phyloP scores from a whole-genome alignment of 2,888 invertebrate genomes.

The Parnassius smintheus region DNA sequence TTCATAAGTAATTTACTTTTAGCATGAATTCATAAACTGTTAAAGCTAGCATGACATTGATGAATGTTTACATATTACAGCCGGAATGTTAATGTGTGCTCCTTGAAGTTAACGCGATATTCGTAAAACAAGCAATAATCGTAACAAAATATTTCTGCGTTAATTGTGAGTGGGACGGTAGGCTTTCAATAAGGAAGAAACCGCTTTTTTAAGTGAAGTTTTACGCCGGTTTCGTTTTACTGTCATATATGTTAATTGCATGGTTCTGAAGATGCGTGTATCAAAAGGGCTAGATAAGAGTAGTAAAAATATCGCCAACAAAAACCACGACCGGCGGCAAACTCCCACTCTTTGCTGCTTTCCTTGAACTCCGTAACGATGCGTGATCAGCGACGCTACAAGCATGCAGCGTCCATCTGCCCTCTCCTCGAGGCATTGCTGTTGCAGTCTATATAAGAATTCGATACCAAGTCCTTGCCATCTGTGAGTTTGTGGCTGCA shows the following conservation, averaged over 20 bases:
- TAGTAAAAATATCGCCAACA: not conserved
- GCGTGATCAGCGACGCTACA: slow-evolving; percentile 33
- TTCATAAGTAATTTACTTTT: no score
- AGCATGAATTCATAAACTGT: not conserved
- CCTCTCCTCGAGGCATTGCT: slow-evolving; percentile 56
- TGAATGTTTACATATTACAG: not conserved
- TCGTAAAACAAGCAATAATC: not conserved
- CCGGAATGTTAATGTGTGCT: not conserved
- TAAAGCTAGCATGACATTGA: not conserved
- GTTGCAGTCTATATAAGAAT: slow-evolving; percentile 76
- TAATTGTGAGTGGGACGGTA: not conserved
- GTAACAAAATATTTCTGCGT: not conserved
- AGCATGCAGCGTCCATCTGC: slow-evolving; percentile 43
- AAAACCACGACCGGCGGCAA: not conserved
- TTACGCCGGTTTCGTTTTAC: not conserved
- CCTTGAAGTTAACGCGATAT: not conserved
- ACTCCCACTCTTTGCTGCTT: slow-evolving; percentile 25
- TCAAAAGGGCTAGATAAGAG: slow-evolving; percentile 2
- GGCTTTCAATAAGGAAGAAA: slow-evolving; percentile 5
- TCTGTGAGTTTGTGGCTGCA: slow-evolving; percentile 70
- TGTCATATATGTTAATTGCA: slow-evolving; percentile 3
- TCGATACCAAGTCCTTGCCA: slow-evolving; percentile 56
- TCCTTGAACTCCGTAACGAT: slow-evolving; percentile 53
- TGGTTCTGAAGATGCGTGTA: slow-evolving; percentile 7
- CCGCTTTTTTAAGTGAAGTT: not conserved